phyloP scores from a whole-genome alignment of 2,113 vertebrate species.

The Phasianus colchicus region DNA sequence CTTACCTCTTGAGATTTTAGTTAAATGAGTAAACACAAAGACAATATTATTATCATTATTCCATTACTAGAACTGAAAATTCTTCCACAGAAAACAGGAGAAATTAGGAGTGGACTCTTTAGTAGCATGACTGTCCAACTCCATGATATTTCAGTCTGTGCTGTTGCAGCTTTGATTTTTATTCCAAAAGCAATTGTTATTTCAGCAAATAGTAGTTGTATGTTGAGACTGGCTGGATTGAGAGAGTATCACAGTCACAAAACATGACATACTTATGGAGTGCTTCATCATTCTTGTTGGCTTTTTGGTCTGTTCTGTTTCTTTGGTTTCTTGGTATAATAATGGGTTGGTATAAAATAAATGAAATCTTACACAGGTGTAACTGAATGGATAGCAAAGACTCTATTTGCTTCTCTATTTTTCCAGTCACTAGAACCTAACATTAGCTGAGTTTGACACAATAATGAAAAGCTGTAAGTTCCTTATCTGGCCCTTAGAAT shows the following conservation, averaged over 20 bases:
- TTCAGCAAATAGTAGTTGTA: too few species aligned
- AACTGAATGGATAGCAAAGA: not conserved
- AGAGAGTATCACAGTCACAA: not conserved
- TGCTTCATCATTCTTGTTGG: not conserved
- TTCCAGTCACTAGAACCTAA: not conserved
- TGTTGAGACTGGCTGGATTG: too few species aligned
- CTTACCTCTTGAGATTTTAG: not conserved
- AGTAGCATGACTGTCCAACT: not conserved
- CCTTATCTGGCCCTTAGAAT: not conserved
- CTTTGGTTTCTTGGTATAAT: not conserved
- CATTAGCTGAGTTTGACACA: not conserved
- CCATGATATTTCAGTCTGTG: not conserved
- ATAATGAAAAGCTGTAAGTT: not conserved
- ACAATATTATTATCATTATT: not conserved
- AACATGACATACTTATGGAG: not conserved
- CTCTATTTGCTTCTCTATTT: not conserved
- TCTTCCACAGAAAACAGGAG: not conserved
- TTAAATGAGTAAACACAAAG: not conserved
- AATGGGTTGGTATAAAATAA: not conserved
- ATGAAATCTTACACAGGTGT: not conserved
- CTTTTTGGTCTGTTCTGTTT: not conserved
- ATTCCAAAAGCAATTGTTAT: too few species aligned
- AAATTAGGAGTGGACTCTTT: not conserved
- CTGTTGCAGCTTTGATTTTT: not conserved
- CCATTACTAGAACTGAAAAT: not conserved